A percentile compares a stretch with the other conserved stretches of the same genome.
phyloP scores from a whole-genome alignment of 2,888 invertebrate genomes.

The Chymomyza procnemis region DNA sequence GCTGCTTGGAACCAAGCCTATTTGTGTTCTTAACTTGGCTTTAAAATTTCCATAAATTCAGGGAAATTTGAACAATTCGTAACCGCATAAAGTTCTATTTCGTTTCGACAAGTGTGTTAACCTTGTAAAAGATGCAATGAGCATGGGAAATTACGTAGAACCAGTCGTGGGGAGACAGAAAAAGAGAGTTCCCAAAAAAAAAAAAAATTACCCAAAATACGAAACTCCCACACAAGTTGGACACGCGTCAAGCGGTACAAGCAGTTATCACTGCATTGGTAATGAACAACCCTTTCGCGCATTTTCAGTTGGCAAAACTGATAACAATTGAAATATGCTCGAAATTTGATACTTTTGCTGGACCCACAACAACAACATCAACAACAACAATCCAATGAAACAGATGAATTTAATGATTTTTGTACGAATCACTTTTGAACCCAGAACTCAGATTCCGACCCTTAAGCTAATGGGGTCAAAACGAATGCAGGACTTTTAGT shows the following conservation, averaged over 20 bases:
- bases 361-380: slow-evolving; percentile 12
- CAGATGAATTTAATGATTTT: slow-evolving; percentile 44
- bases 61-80: neutral
- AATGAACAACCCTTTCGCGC: neutral
- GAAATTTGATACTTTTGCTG: slow-evolving; percentile 39
- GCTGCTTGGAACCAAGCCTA: neutral
- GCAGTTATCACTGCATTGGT: neutral
- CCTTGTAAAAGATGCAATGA: neutral
- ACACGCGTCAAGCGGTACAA: neutral
- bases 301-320: slow-evolving; percentile 28
- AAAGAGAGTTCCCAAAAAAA: neutral
- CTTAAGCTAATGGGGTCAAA: slow-evolving; percentile 22
- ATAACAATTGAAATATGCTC: slow-evolving; percentile 24
- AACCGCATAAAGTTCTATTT: neutral
- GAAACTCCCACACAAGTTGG: neutral
- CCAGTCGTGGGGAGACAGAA: no score
- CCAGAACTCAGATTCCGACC: slow-evolving; percentile 32
- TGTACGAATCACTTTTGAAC: slow-evolving; percentile 39
- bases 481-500: slow-evolving; percentile 31
- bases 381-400: slow-evolving; percentile 26
- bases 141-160: neutral
- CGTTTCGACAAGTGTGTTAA: neutral
- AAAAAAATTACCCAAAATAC: neutral
- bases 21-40: neutral
- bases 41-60: neutral